phyloP scores from a whole-genome alignment of 2,797 vertebrate species.

The Cetoscarus ocellatus region DNA sequence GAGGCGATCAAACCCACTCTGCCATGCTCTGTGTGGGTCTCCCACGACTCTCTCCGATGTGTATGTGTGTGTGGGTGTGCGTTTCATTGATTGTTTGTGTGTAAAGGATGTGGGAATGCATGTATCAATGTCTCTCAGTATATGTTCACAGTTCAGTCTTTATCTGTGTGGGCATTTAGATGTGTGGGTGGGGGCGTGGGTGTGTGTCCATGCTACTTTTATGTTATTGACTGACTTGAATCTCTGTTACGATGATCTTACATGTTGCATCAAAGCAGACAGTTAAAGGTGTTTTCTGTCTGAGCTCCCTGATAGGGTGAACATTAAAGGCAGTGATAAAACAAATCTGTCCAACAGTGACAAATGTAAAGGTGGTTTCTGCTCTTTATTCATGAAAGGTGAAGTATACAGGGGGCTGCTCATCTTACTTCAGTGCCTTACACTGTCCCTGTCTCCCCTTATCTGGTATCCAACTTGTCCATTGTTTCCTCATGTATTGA shows the following conservation, averaged over 20 bases:
- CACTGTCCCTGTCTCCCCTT: too few species aligned
- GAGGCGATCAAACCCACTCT: conserved; percentile 63
- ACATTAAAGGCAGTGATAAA: conserved; percentile 42
- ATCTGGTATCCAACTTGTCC: too few species aligned
- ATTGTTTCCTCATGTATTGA: too few species aligned
- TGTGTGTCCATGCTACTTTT: conserved; percentile 12
- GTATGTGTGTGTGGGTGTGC: conserved; percentile 9
- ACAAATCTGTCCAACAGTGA: conserved; percentile 5
- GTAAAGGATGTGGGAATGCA: conserved; percentile 26
- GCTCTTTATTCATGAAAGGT: neutral
- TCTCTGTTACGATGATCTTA: conserved; percentile 8
- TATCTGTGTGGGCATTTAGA: conserved; percentile 5
- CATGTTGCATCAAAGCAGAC: conserved; percentile 23
- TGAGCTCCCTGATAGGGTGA: conserved; percentile 32
- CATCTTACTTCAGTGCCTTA: too few species aligned
- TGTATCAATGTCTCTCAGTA: conserved; percentile 37
- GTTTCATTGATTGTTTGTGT: conserved; percentile 50
- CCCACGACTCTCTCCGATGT: neutral
- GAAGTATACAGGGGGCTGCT: too few species aligned
- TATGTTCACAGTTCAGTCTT: conserved; percentile 11
- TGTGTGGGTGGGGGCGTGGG: conserved; percentile 1
- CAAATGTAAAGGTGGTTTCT: neutral
- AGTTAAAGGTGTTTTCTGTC: conserved; percentile 33
- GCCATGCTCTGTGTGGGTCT: conserved; percentile 17
- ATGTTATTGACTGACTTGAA: conserved; percentile 10